Conservation (phyloP, 1,140 invertebrate species). For the Anoplolepis gracilipes region DNA sequence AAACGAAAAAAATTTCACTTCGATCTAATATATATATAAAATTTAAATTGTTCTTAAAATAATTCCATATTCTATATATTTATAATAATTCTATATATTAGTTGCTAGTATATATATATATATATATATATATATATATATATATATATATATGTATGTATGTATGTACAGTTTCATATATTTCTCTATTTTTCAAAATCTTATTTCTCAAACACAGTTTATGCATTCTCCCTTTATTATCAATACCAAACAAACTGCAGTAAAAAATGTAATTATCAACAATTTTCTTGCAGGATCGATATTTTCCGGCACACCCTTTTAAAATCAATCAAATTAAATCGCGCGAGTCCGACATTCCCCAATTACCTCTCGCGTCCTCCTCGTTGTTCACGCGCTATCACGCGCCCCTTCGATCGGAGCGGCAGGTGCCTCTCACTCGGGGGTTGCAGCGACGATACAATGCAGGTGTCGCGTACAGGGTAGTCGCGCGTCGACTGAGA, state of each 20-base stretch:
- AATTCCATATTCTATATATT: too few relatives aligned
- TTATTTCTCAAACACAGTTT: not conserved
- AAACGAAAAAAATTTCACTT: too few relatives aligned
- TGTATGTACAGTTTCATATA: not conserved
- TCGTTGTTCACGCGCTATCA: constrained; percentile 27
- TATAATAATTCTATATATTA: too few relatives aligned
- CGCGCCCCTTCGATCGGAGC: constrained; percentile 31
- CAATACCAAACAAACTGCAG: not conserved
- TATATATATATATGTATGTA: too few relatives aligned
- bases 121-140: too few relatives aligned
- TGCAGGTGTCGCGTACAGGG: constrained; percentile 43
- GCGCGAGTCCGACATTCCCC: not conserved
- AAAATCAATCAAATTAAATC: constrained; percentile 14
- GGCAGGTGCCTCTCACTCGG: constrained; percentile 1
- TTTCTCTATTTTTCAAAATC: not conserved
- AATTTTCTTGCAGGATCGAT: not conserved
- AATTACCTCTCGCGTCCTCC: constrained; percentile 45
- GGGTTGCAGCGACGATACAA: constrained; percentile 20
- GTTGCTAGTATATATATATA: too few relatives aligned
- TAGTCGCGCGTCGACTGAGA: constrained; percentile 78
- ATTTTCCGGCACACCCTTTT: constrained; percentile 30
- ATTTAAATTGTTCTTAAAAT: too few relatives aligned
- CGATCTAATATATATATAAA: not conserved
- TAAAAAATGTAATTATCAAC: not conserved
- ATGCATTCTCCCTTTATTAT: not conserved